Base-by-base conservation (phyloP, 2,888 invertebrate genomes). In the Trichacis sp. region DNA sequence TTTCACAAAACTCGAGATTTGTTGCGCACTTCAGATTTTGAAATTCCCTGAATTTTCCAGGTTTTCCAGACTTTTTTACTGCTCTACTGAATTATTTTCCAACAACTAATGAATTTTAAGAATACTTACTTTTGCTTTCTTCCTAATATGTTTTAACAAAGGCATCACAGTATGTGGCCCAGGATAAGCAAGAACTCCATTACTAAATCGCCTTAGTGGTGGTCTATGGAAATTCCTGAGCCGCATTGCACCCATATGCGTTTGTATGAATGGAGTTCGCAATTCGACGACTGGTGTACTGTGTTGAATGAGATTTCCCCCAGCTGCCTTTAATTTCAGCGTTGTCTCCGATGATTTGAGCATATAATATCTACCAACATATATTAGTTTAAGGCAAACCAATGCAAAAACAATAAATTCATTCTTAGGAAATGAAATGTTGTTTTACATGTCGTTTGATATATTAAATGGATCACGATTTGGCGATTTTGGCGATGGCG, bases 231-330 rank as follows among this genome's bases (percentile, higher is more conserved):
- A 98, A 55, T 94, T 93, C 0, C 98, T 88, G 54, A 99, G 85
- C 73, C 93, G 89, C 86, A 91, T 89, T 1, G 89, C 90, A 0
- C 93, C 92, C 92, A 97, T 93, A 81, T 95, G 93, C 0, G 97
- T 96, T 68, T 98, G 98, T 66, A 99, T 94, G 86, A 98, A 98
- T 0, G 97, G 97, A 2, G 93, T 93, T 19, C 96, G 88, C 1
- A 99, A 86, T 82, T 99, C 98, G 6, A 98, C 95, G 0, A 97
- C 96, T 0, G 99, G 98, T 0, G 97, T 98, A 33, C 98, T 98
- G 86, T 99, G 99, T 83, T 99, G 96, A 61, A 97, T 95, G 1
- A 97, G 87, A 84, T 94, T 95, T 0, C 94, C 95, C 1, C 95
- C 96, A 8, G 95, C 95, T 2, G 96, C 93, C 85, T 94, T 94